Conservation (phyloP, 2,797 vertebrate genomes). For the Bovichtus diacanthus region DNA sequence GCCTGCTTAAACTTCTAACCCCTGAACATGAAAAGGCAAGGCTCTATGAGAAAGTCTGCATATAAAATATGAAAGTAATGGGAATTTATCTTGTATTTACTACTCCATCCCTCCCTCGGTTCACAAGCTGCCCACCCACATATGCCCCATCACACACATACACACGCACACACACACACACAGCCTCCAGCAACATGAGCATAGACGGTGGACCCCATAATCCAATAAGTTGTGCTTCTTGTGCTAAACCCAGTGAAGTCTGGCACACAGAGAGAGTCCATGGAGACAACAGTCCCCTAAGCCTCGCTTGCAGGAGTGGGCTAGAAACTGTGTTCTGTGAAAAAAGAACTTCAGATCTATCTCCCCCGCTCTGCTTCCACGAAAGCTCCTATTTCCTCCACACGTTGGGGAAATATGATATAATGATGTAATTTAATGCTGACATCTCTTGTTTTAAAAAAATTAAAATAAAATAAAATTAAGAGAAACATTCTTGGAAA, state of each 20-base stretch:
- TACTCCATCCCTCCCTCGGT: conserved; percentile 42
- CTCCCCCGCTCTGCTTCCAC: conserved; percentile 35
- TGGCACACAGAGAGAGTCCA: conserved; percentile 67
- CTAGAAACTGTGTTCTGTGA: conserved; percentile 62
- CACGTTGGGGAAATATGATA: conserved; percentile 43
- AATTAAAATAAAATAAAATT: conserved; percentile 15
- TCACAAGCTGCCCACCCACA: conserved; percentile 58
- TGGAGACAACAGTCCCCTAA: conserved; percentile 60
- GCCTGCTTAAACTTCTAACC: conserved; percentile 54
- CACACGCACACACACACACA: conserved; percentile 27
- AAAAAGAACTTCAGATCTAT: conserved; percentile 64
- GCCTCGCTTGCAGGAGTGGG: conserved; percentile 62
- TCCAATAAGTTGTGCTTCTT: conserved; percentile 79
- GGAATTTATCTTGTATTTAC: conserved; percentile 58
- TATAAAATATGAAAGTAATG: conserved; percentile 47
- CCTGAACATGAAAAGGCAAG: conserved; percentile 43
- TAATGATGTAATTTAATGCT: conserved; percentile 57
- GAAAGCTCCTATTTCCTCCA: conserved; percentile 41
- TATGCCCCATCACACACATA: background rate
- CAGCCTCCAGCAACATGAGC: conserved; percentile 64
- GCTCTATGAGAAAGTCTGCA: conserved; percentile 26
- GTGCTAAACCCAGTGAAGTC: conserved; percentile 78
- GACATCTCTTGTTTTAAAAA: conserved; percentile 23
- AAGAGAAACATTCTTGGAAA: conserved; percentile 28
- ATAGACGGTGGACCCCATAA: conserved; percentile 73